A percentile compares a stretch with the other conserved stretches of the same genome.
phyloP scores from a whole-genome alignment of 2,888 invertebrate species.

The Epistrophe eligans region DNA sequence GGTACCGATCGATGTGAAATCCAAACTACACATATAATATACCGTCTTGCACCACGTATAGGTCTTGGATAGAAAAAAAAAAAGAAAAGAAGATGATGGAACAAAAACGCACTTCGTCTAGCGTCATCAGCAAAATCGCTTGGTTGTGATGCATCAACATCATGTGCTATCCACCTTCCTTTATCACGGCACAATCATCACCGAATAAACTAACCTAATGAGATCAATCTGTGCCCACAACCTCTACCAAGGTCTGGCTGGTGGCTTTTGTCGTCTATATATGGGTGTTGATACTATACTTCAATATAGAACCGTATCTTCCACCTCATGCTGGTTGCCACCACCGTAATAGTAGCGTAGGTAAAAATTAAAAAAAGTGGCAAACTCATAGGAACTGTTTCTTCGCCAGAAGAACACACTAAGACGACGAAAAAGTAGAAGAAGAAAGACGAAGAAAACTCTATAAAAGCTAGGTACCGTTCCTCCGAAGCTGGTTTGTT shows the following conservation, averaged over 20 bases:
- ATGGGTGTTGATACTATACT: conserved; percentile 22
- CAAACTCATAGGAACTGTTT: conserved; percentile 5
- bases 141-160: conserved; percentile 29
- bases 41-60: conserved; percentile 6
- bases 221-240: conserved; percentile 66
- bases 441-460: neutral
- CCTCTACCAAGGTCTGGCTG: conserved; percentile 56
- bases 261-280: conserved; percentile 25
- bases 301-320: neutral
- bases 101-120: conserved; percentile 4
- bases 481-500: conserved; percentile 41
- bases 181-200: conserved; percentile 55
- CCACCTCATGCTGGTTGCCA: neutral
- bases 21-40: neutral
- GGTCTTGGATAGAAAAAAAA: neutral
- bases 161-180: conserved; percentile 32
- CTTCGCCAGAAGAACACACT: conserved; percentile 2
- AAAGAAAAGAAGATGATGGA: neutral
- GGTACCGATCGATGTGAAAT: conserved; percentile 24
- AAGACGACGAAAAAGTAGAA: conserved; percentile 7
- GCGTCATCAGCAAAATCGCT: conserved; percentile 48
- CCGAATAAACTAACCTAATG: conserved; percentile 66
- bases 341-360: neutral
- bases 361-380: conserved; percentile 26
- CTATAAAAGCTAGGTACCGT: conserved; percentile 9